Evolutionary conservation across 1,140 invertebrate species (phyloP).

Genomic region (Yoshiicerus persimilis): DNA sequence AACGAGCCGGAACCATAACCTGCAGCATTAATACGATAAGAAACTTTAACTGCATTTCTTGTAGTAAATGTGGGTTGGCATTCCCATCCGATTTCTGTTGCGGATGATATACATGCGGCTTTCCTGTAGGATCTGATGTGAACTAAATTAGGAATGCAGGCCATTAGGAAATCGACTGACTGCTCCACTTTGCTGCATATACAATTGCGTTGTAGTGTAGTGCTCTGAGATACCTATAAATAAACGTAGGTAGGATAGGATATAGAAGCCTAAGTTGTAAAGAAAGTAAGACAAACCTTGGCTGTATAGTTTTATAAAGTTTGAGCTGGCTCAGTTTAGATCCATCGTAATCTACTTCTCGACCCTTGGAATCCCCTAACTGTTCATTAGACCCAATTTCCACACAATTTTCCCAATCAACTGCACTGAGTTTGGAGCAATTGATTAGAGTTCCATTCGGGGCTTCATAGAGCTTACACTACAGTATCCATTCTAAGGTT

Average conservation of each 20-base stretch:
- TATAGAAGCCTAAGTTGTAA: background rate
- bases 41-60: background rate
- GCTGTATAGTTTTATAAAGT: background rate
- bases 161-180: background rate
- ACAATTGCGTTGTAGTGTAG: background rate
- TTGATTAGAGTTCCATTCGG: background rate
- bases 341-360: slow-evolving; percentile 18
- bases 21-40: slow-evolving; percentile 13
- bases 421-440: background rate
- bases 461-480: background rate
- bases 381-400: slow-evolving; percentile 42
- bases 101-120: background rate
- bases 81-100: background rate
- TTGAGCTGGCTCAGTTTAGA: background rate
- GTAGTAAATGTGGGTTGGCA: background rate
- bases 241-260: no score
- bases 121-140: background rate
- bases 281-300: background rate
- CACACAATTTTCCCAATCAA: slow-evolving; percentile 46
- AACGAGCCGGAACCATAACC: slow-evolving; percentile 6
- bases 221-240: background rate
- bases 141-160: background rate
- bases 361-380: slow-evolving; percentile 13
- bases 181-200: background rate
- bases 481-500: background rate